phyloP scores from a whole-genome alignment of 2,113 vertebrate species.

The Apistogramma diplotaenia region DNA sequence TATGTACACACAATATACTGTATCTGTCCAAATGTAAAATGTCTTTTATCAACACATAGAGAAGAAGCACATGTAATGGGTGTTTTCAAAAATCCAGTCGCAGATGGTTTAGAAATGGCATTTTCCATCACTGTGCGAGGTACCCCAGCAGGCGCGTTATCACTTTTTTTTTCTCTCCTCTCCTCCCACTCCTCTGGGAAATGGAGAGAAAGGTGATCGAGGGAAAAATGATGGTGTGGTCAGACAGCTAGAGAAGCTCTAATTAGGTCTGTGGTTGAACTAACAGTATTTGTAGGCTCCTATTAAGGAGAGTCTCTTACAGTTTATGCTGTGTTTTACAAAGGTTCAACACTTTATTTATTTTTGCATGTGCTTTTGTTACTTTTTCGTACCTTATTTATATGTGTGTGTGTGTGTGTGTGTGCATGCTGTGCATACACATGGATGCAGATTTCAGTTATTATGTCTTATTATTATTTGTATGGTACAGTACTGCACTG shows the following conservation, averaged over 20 bases:
- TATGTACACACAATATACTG: no score
- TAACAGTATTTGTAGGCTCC: conserved; percentile 21
- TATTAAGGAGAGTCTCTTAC: background rate
- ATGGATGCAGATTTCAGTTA: background rate
- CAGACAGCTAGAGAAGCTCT: conserved; percentile 49
- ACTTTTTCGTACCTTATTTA: background rate
- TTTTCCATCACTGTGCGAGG: conserved; percentile 41
- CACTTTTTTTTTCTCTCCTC: conserved; percentile 17
- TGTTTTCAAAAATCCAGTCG: conserved; percentile 15
- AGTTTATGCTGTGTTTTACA: background rate
- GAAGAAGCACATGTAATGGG: background rate
- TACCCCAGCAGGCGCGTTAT: conserved; percentile 51
- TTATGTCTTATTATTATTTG: background rate
- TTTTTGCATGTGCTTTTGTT: background rate
- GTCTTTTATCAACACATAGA: background rate
- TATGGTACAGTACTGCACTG: background rate
- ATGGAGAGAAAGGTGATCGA: conserved; percentile 3
- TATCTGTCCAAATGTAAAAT: background rate
- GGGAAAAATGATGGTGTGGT: conserved; percentile 36
- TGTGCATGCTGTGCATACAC: background rate
- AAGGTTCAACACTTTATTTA: background rate
- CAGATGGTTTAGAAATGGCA: conserved; percentile 50
- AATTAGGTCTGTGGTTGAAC: conserved; percentile 47
- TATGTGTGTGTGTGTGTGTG: background rate
- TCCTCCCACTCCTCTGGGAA: conserved; percentile 48